Evolutionary conservation across 2,888 invertebrate genomes (phyloP).

Genomic region (Macrostomum cliftonense): DNA sequence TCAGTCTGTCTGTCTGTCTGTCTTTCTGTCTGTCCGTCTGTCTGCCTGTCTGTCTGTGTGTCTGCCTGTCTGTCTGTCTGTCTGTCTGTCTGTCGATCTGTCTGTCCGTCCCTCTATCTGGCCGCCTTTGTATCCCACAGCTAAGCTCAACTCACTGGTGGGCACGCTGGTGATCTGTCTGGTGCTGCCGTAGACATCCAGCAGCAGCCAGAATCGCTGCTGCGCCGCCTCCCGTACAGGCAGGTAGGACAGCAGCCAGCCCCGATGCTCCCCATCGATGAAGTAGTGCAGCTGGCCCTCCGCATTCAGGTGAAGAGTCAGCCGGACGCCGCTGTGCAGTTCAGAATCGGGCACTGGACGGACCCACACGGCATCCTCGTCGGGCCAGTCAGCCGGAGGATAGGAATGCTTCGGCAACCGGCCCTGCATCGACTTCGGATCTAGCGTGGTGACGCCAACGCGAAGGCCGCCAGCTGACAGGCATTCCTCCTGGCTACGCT

Average conservation of each 20-base stretch:
- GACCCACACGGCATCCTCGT: slow-evolving; percentile 30
- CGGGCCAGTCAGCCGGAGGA: slow-evolving; percentile 25
- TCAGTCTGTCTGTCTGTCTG: no score
- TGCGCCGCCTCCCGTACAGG: slow-evolving; percentile 17
- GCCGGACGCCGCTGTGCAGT: slow-evolving; percentile 10
- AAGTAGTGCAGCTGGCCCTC: slow-evolving; percentile 31
- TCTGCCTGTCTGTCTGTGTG: no score
- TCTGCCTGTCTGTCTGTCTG: no score
- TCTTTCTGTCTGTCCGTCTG: no score
- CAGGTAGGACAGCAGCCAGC: slow-evolving; percentile 25
- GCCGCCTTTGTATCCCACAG: no score
- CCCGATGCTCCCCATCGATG: slow-evolving; percentile 32
- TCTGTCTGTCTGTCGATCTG: no score
- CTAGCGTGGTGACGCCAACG: slow-evolving; percentile 28
- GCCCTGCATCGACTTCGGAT: slow-evolving; percentile 20
- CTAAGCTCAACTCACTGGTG: slow-evolving; percentile 21
- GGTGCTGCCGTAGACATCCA: slow-evolving; percentile 37
- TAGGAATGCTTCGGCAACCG: slow-evolving; percentile 1
- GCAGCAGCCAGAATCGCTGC: slow-evolving; percentile 26
- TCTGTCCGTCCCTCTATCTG: no score
- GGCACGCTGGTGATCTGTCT: slow-evolving; percentile 25
- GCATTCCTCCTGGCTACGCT: no score
- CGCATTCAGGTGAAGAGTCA: slow-evolving; percentile 27
- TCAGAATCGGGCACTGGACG: slow-evolving; percentile 16
- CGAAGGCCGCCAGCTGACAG: slow-evolving; percentile 22